Conservation (phyloP, 2,888 invertebrate genomes). For the Scelioninae gen. 1 region DNA sequence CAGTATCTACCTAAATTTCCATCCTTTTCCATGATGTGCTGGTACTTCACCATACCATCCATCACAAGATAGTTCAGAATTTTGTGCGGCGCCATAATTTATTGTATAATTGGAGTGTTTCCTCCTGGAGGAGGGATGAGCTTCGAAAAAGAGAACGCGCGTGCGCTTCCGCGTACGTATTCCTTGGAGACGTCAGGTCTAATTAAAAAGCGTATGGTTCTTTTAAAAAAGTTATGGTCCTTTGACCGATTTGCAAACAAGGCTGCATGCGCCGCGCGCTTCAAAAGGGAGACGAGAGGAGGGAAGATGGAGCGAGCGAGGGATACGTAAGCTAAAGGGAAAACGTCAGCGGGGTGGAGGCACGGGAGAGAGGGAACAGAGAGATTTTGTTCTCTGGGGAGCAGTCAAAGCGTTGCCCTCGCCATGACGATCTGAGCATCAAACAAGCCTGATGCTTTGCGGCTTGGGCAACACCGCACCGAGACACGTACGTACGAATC, state of each 20-base stretch:
- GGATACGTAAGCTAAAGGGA: slow-evolving; percentile 66
- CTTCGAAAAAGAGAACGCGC: too few species aligned
- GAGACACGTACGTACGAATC: slow-evolving; percentile 57
- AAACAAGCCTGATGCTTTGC: slow-evolving; percentile 80
- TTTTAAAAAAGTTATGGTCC: slow-evolving; percentile 75
- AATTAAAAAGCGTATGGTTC: slow-evolving; percentile 79
- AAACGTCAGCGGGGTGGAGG: slow-evolving; percentile 61
- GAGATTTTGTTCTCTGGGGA: slow-evolving; percentile 83
- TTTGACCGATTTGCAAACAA: slow-evolving; percentile 81
- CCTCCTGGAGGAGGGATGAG: too few species aligned
- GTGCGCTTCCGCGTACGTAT: slow-evolving; percentile 41
- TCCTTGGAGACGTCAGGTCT: slow-evolving; percentile 72
- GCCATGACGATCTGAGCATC: slow-evolving; percentile 82
- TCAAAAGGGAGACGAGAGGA: slow-evolving; percentile 71
- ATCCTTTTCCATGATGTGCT: too few species aligned
- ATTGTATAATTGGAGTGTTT: too few species aligned
- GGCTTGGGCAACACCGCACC: slow-evolving; percentile 72
- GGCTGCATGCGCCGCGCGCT: slow-evolving; percentile 73
- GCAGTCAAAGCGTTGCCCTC: slow-evolving; percentile 83
- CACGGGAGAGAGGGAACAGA: slow-evolving; percentile 76
- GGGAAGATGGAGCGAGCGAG: slow-evolving; percentile 66
- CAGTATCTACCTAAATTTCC: too few species aligned
- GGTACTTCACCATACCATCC: too few species aligned
- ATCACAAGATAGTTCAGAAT: too few species aligned
- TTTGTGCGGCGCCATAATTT: too few species aligned